Conservation (phyloP, 2,888 invertebrate genomes). For the Digitonthophagus gazella region DNA sequence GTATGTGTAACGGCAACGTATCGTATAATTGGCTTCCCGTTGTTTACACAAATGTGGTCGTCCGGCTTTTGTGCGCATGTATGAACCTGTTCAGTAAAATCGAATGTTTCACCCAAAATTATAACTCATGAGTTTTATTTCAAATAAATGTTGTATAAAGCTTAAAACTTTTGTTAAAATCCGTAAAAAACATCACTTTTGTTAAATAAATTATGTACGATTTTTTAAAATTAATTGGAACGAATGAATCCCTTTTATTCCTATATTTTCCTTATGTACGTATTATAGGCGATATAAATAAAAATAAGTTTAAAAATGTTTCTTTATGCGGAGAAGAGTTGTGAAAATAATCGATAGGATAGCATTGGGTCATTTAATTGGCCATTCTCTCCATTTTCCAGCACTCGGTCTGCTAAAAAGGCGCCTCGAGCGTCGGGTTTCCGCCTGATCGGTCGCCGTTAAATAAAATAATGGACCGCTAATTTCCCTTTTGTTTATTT, state of each 20-base stretch:
- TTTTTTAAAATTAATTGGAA: no score
- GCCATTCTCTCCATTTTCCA: background rate
- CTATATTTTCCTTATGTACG: no score
- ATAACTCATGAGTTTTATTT: no score
- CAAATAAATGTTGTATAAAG: no score
- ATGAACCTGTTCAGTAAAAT: background rate
- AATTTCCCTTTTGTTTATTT: slow-evolving; percentile 28
- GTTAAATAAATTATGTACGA: no score
- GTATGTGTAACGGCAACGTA: background rate
- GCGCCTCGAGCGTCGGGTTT: background rate
- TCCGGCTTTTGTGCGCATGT: background rate
- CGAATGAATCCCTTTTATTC: no score
- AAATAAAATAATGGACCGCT: slow-evolving; percentile 26
- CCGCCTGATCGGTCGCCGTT: slow-evolving; percentile 21
- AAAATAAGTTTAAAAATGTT: background rate
- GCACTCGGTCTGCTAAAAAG: background rate
- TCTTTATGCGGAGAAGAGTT: background rate
- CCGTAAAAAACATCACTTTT: no score
- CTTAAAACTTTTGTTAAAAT: no score
- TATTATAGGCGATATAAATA: no score
- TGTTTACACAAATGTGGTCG: background rate
- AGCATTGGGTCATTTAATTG: background rate
- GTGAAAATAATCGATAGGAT: background rate
- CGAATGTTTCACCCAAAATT: background rate
- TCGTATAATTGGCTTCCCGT: background rate